Evolutionary conservation across 1,140 invertebrate species (phyloP), one percentile per base, ranked within the genome.

Genomic region (Drosophila suzukii): DNA sequence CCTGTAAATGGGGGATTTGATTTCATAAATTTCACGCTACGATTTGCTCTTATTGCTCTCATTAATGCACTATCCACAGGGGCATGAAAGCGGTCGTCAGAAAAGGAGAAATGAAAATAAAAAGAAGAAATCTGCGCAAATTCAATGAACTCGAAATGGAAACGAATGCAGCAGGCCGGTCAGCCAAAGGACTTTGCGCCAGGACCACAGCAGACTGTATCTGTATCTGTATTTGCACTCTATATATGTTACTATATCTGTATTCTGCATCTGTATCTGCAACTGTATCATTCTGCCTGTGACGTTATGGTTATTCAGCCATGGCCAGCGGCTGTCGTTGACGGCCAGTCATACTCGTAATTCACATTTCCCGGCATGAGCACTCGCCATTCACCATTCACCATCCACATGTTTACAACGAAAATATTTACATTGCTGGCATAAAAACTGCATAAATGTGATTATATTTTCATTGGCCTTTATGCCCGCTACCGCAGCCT

Each of bases 391-490:
- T 63, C 71, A 50, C 43, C 57, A 54, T 49, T 27, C 51, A 44
- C 34, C 20, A 39, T 50, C 44, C 49, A 30, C 60, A 38, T 88
- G 68, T 80, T 72, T 71, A 68, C 80, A 80, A 63, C 68, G 49
- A 84, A 81, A 89, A 89, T 90, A 89, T 89, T 89, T 89, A 89
- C 84, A 89, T 88, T 84, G 77, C 80, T 75, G 84, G 84, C 84
- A 90, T 90, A 89, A 89, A 89, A 89, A 89, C 81, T 89, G 84
- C 84, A 89, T 89, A 89, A 89, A 89, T 89, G 84, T 89, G 84
- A 89, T 89, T 89, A 89, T 81, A 84, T 89, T 89, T 89, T 89
- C 84, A 89, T 89, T 89, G 85, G 85, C 41, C 77, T 78, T 84
- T 89, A 81, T 73, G 76, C 61, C 56, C 50, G 36, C 12, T 11